Evolutionary conservation across 2,888 invertebrate species (phyloP).

Genomic region (Junonia oenone): DNA sequence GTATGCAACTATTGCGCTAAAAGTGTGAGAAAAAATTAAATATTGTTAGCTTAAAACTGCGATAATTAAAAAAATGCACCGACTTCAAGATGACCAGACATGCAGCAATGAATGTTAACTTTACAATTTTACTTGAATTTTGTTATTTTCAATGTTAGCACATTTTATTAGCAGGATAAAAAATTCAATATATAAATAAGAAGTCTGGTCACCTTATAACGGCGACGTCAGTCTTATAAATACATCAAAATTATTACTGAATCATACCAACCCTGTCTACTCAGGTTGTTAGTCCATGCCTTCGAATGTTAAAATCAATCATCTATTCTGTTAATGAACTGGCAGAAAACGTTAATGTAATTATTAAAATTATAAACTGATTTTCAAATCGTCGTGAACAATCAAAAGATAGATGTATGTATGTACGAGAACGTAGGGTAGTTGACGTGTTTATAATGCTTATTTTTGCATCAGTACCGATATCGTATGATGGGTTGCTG

Average conservation of each 20-base stretch:
- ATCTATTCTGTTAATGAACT: slow-evolving; percentile 29
- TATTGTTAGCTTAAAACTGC: slow-evolving; percentile 50
- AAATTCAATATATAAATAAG: slow-evolving; percentile 28
- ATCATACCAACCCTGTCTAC: slow-evolving; percentile 63
- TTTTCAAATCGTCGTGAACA: slow-evolving; percentile 6
- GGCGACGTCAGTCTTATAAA: slow-evolving; percentile 64
- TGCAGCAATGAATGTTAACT: slow-evolving; percentile 64
- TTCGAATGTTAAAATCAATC: slow-evolving; percentile 30
- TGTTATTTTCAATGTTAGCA: slow-evolving; percentile 11
- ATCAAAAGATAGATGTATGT: slow-evolving; percentile 6
- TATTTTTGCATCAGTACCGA: not conserved
- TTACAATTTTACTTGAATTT: slow-evolving; percentile 22
- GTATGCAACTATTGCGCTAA: slow-evolving; percentile 57
- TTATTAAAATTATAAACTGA: slow-evolving; percentile 15
- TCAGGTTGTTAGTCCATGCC: slow-evolving; percentile 70
- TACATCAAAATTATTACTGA: slow-evolving; percentile 39
- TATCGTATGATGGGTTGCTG: too few relatives aligned
- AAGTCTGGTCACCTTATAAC: slow-evolving; percentile 74
- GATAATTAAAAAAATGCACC: slow-evolving; percentile 43
- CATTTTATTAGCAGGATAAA: slow-evolving; percentile 15
- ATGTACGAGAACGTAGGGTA: slow-evolving; percentile 13
- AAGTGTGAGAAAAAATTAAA: slow-evolving; percentile 44
- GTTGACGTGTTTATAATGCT: slow-evolving; percentile 5
- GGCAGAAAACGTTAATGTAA: slow-evolving; percentile 21
- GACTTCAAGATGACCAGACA: slow-evolving; percentile 74